A percentile compares a stretch with the other conserved stretches of the same genome.
Evolutionary conservation across 2,888 invertebrate genomes (phyloP).

Genomic region (Pelosia muscerda): DNA sequence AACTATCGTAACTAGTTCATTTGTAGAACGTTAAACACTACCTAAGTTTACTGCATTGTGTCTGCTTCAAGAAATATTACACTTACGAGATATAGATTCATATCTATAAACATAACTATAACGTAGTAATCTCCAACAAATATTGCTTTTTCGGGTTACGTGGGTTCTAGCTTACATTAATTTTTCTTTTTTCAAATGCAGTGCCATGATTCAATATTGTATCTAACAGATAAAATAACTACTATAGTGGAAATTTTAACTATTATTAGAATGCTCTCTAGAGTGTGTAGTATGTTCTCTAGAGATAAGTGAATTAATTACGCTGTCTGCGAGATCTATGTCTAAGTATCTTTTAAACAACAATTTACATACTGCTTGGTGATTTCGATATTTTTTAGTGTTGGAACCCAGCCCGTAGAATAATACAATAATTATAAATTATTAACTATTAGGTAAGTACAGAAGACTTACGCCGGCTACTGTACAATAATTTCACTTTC

Average conservation of each 20-base stretch:
- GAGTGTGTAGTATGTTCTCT: neutral
- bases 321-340: neutral
- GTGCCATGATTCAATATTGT: neutral
- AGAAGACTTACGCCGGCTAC: neutral
- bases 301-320: neutral
- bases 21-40: neutral
- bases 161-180: neutral
- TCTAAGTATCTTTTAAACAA: neutral
- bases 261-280: too few species aligned
- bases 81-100: neutral
- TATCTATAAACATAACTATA: neutral
- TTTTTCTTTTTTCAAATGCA: neutral
- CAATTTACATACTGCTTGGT: neutral
- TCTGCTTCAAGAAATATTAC: neutral
- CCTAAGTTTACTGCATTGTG: neutral
- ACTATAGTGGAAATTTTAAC: neutral
- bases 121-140: neutral
- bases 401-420: neutral
- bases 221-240: neutral
- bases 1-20: neutral
- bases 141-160: neutral
- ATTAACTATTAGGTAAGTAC: neutral
- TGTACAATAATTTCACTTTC: slow-evolving; percentile 2
- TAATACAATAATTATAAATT: neutral
- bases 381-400: too few species aligned